Evolutionary conservation across 2,888 invertebrate genomes (phyloP).

Genomic region (Pristionchus arcanus): DNA sequence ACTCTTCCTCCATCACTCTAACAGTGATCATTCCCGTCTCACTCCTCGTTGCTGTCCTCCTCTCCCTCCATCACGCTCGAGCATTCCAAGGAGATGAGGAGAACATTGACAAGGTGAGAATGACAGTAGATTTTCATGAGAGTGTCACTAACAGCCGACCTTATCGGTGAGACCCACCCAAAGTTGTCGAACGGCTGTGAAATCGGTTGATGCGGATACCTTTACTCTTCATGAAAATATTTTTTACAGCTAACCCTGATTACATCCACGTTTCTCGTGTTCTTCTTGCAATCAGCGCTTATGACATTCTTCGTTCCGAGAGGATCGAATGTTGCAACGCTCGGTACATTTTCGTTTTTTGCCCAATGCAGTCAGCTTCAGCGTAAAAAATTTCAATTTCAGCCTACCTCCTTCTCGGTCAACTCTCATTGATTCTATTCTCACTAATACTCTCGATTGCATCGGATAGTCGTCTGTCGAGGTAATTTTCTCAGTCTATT

Average conservation of each 20-base stretch:
- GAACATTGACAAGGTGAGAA: conserved; percentile 1
- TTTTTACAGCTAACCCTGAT: background rate
- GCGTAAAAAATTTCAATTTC: background rate
- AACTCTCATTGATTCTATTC: background rate
- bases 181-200: too few relatives aligned
- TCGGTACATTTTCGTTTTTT: background rate
- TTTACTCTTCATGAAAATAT: too few relatives aligned
- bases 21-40: conserved; percentile 10
- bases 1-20: conserved; percentile 12
- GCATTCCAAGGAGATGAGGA: conserved; percentile 35
- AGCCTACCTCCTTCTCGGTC: background rate
- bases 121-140: too few relatives aligned
- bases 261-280: background rate
- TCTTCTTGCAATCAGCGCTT: conserved; percentile 1
- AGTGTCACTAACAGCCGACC: too few relatives aligned
- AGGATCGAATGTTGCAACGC: background rate
- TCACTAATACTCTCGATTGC: background rate
- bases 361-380: background rate
- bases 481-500: background rate
- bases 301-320: background rate
- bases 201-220: too few relatives aligned
- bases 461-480: background rate
- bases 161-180: too few relatives aligned
- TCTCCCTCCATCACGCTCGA: conserved; percentile 27
- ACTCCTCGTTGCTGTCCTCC: background rate